A percentile compares a stretch with the other conserved stretches of the same genome.
Conservation (phyloP, 2,888 invertebrate species). For the Caenorhabditis imperialis region DNA sequence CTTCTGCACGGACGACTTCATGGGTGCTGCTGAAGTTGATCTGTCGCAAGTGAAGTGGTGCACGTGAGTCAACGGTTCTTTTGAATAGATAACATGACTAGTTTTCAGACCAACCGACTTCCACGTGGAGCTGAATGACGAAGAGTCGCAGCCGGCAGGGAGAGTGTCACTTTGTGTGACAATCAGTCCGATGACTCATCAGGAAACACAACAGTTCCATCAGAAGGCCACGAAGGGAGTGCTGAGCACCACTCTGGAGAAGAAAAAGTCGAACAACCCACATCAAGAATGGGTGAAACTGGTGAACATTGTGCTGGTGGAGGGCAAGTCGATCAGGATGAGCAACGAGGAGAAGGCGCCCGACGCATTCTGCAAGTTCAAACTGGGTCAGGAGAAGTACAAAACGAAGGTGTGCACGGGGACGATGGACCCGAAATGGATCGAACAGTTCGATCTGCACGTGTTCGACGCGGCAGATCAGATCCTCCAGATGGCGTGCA, state of each 20-base stretch:
- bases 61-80: constrained; percentile 58
- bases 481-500: constrained; percentile 90
- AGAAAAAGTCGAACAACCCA: constrained; percentile 45
- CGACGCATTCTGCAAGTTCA: constrained; percentile 92
- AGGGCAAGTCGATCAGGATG: constrained; percentile 89
- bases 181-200: constrained; percentile 43
- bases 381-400: constrained; percentile 96
- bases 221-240: constrained; percentile 49
- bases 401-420: constrained; percentile 90
- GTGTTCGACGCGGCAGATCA: constrained; percentile 94
- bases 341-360: constrained; percentile 84
- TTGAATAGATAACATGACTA: no score
- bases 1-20: constrained; percentile 92
- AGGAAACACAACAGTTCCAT: constrained; percentile 38
- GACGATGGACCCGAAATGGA: constrained; percentile 90
- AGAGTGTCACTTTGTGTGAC: constrained; percentile 27
- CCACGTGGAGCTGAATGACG: constrained; percentile 85
- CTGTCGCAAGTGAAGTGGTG: constrained; percentile 80
- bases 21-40: constrained; percentile 91
- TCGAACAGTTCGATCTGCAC: constrained; percentile 97
- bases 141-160: constrained; percentile 81
- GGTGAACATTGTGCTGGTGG: constrained; percentile 95
- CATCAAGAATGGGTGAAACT: constrained; percentile 95
- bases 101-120: constrained; percentile 83
- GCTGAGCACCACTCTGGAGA: constrained; percentile 18